Base-by-base conservation (phyloP, 2,888 invertebrate species). In the Bombyx huttoni region DNA sequence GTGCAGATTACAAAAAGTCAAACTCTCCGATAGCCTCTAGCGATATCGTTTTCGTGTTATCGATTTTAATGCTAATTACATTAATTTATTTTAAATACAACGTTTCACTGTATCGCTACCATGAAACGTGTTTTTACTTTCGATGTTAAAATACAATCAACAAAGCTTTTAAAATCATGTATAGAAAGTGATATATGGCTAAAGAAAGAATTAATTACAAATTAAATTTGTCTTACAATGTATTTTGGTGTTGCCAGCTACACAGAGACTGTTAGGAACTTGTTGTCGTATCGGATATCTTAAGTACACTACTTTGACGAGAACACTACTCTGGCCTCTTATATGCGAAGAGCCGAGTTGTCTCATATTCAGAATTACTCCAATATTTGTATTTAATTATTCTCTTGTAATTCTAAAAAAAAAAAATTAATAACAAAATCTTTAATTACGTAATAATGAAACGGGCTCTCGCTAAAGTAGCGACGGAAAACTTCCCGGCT, bases 321-420 rank as follows among this genome's bases (percentile, higher is more conserved):
- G 84, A 65, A 81, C 74, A 62, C 78, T 83, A 63, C 68, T 70
- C 64, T 60, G 70, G 73, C 78, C 81, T 81, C 78, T 80, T 75
- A 73, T 65, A 70, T 53, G 67, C 63, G 58, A 64, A 66, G 2
- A 24, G 24, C 24, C 24, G 24, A 24, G 24, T 24, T 24, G 63
- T 67, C 62, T 65, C 60, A 47, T 10, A 12, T 40, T 24, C 24
- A 46, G 14, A 48, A 34, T 52, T 51, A 14, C 34, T 46, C 40
- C 24, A 47, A 48, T 34, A 48, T 45, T 40, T 24, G 8, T 8
- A 34, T 24, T 3, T 6, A 34, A 14, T 50, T 47, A 46, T 51
- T 47, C 34, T 33, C 5, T 40, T 49, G 49, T 47, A 40, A 40
- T 40, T 5, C 12, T 3, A 40, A 40, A 24, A 2, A 24, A 24